Conservation (phyloP, 2,113 vertebrate genomes). For the Daubentonia madagascariensis region DNA sequence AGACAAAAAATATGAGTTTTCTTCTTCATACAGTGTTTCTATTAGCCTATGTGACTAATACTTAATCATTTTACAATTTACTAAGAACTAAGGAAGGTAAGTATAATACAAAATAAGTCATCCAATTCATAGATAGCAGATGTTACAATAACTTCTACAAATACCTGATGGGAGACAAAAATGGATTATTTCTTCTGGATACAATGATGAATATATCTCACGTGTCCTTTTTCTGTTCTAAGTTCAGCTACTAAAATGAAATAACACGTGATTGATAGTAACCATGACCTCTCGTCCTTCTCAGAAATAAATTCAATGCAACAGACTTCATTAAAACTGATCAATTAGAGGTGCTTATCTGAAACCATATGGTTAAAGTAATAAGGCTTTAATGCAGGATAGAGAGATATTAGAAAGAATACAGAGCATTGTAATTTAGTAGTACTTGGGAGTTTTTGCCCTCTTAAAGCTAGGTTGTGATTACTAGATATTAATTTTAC, state of each 20-base stretch:
- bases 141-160: neutral
- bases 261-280: neutral
- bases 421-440: neutral
- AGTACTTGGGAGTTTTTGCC: neutral
- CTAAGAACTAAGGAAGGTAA: neutral
- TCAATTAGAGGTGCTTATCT: neutral
- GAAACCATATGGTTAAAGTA: neutral
- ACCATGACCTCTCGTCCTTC: neutral
- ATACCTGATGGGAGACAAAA: neutral
- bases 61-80: neutral
- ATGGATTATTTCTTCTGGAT: neutral
- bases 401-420: neutral
- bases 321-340: neutral
- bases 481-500: neutral
- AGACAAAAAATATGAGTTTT: neutral
- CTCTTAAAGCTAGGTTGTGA: neutral
- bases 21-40: neutral
- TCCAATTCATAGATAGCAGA: neutral
- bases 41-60: neutral
- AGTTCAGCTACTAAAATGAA: neutral
- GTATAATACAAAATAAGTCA: neutral
- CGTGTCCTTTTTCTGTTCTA: neutral
- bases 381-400: neutral
- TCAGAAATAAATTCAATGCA: conserved; percentile 8
- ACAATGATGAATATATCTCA: neutral